A percentile compares a stretch with the other conserved stretches of the same genome.
Evolutionary conservation across 2,888 invertebrate species (phyloP).

Genomic region (Drosophila picticornis): DNA sequence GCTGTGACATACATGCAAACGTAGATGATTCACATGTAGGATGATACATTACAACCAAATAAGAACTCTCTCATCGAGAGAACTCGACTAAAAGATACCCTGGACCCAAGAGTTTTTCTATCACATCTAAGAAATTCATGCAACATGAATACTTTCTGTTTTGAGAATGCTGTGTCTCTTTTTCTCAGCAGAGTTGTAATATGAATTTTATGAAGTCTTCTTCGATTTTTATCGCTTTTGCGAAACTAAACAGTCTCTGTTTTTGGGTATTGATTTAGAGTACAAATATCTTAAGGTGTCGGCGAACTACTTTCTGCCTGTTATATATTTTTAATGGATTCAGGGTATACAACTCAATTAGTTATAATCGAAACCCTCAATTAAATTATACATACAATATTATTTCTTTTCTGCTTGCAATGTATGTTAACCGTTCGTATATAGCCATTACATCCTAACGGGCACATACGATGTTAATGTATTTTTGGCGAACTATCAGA

Average conservation of each 20-base stretch:
- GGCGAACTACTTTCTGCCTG: not conserved
- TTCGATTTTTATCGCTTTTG: not conserved
- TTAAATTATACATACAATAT: slow-evolving; percentile 17
- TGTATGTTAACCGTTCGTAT: not conserved
- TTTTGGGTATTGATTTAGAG: not conserved
- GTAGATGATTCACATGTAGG: slow-evolving; percentile 10
- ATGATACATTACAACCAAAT: not conserved
- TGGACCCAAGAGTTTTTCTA: not conserved
- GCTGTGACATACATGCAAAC: slow-evolving; percentile 5
- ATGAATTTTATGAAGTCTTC: not conserved
- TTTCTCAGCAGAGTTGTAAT: not conserved
- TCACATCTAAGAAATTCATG: not conserved
- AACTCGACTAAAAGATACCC: not conserved
- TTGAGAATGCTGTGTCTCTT: not conserved
- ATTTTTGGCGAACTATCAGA: slow-evolving; percentile 45
- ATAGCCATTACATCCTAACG: slow-evolving; percentile 4
- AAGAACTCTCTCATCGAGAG: not conserved
- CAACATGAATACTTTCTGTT: not conserved
- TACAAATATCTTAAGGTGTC: not conserved
- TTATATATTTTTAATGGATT: not conserved
- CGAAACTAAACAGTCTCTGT: not conserved
- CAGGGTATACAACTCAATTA: not conserved
- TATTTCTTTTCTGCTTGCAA: not conserved
- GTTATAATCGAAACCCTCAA: not conserved
- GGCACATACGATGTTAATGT: slow-evolving; percentile 31